Conservation (phyloP, 2,113 vertebrate species). For the Otus sunia region DNA sequence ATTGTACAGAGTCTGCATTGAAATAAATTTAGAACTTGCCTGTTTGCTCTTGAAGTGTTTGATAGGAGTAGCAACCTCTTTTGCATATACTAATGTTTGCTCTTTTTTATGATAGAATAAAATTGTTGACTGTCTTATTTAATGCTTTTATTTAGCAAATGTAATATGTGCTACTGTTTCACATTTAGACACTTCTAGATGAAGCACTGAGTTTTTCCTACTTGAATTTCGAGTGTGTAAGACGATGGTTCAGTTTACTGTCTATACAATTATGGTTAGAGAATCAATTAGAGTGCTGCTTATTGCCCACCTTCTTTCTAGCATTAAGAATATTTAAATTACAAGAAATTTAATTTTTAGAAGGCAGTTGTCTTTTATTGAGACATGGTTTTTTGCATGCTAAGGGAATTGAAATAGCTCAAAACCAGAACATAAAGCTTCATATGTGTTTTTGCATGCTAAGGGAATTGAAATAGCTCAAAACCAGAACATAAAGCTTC, state of each 20-base stretch:
- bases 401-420: neutral
- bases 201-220: neutral
- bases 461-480: neutral
- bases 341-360: neutral
- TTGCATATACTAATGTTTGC: accelerated
- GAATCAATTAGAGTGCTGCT: neutral
- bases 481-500: neutral
- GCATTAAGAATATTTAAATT: neutral
- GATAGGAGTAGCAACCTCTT: neutral
- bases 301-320: neutral
- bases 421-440: neutral
- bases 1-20: neutral
- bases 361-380: neutral
- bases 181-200: neutral
- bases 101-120: neutral
- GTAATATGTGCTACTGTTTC: neutral
- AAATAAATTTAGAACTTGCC: neutral
- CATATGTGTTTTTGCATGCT: neutral
- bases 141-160: neutral
- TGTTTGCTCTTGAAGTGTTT: neutral
- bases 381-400: neutral
- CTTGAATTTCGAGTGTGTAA: neutral
- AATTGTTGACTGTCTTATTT: neutral
- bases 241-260: neutral
- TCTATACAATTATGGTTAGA: neutral